Percentiles rank a stretch among this genome's conserved stretches.
Evolutionary conservation across 1,140 invertebrate species (phyloP).

Genomic region (Sipha flava): DNA sequence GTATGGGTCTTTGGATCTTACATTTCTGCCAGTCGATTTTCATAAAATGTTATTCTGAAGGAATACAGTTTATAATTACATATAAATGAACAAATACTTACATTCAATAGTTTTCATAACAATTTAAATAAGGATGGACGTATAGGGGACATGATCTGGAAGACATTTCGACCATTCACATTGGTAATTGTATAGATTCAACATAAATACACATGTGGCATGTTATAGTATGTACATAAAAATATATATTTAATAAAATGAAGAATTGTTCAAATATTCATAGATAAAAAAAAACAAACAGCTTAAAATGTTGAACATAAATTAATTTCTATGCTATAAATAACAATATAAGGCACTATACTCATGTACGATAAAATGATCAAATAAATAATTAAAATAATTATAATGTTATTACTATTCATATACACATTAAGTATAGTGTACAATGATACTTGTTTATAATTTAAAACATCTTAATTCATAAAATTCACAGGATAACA

Average conservation of each 20-base stretch:
- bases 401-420: not conserved
- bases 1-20: no score
- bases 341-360: slow-evolving; percentile 14
- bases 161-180: no score
- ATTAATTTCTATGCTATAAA: not conserved
- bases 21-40: no score
- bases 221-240: no score
- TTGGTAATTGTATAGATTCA: no score
- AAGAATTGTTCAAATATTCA: not conserved
- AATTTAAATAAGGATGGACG: no score
- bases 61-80: no score
- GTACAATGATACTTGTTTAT: not conserved
- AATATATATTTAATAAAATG: not conserved
- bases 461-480: not conserved
- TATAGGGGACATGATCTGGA: no score
- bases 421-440: not conserved
- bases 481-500: not conserved
- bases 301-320: not conserved
- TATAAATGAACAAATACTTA: no score
- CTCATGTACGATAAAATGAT: not conserved
- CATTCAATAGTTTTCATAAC: no score
- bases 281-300: not conserved
- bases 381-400: not conserved
- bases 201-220: no score
- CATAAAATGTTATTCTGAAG: no score